Base-by-base conservation (phyloP, 1,140 invertebrate species). In the Brachionus koreanus region DNA sequence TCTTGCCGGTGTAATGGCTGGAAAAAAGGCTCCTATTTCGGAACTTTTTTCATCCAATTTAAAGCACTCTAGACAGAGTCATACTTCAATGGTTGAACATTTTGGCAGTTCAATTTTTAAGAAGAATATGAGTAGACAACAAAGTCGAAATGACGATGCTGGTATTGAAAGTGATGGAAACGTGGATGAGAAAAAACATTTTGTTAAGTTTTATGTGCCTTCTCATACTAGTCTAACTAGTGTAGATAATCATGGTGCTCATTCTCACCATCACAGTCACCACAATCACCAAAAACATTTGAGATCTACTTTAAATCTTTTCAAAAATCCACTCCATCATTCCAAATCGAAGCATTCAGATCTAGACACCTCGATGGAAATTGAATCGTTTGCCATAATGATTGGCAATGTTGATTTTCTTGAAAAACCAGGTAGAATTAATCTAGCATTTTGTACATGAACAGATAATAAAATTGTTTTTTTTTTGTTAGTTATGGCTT, bases 11-110 rank as follows among this genome's bases (percentile, higher is more conserved):
- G 76, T 49, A 4, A 37, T 79, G 49, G 35, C 76, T 57, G 76
- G 76, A 23, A 79, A 79, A 65, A 79, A 79, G 19, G 76, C 76
- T 7, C 76, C 76, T n/a, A 57, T 79, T 43, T 79, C 76, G 2
- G 76, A 79, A 10, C 49, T 79, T 0, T 79, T 61, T 61, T 79
- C 76, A 12, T 79, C 76, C 4, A 79, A 79, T 79, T 61, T 57
- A 13, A 57, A 65, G 57, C 76, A 79, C 12, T 43, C 72, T 61
- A 23, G 37, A 23, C 23, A 33, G 3, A 79, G 76, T 29, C 46
- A 57, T 35, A 9, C 16, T 16, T 79, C 76, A 3, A 35, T 61
- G 35, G 35, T 37, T 42, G 76, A 79, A 9, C 33, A 79, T 35
- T 65, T 79, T 57, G 76, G 76, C 12, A 65, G 76, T 42, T 57